Percentiles rank a stretch among this genome's conserved stretches.
These are phyloP conservation scores for Spodoptera litura DNA, from an alignment of 1,140 invertebrate species.

Conservation along the genomic window DNA sequence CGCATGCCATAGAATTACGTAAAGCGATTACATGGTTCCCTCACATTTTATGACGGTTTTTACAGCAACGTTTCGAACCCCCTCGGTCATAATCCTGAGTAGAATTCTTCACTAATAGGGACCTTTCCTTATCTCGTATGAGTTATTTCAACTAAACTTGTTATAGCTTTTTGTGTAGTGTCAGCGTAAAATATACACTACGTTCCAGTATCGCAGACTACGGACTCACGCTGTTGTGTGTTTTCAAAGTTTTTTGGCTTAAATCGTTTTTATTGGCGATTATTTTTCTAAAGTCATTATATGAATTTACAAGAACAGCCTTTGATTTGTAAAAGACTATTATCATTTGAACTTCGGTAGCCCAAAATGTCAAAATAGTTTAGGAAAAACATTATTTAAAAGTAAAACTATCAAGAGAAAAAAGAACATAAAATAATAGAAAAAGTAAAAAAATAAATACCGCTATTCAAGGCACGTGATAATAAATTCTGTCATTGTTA, in stretches of 20 bases:
- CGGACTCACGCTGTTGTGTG: not conserved
- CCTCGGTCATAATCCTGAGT: constrained; percentile 22
- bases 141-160: constrained; percentile 14
- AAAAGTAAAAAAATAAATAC: no score
- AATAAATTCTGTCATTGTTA: no score
- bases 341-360: no score
- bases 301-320: no score
- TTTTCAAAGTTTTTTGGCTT: not conserved
- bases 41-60: constrained; percentile 35
- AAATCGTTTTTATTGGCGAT: not conserved
- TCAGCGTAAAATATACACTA: constrained; percentile 9
- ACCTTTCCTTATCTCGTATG: constrained; percentile 31
- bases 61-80: constrained; percentile 15
- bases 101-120: constrained; percentile 36
- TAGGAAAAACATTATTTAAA: no score
- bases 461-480: no score
- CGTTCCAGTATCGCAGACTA: not conserved
- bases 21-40: constrained; percentile 31
- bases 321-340: no score
- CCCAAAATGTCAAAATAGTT: no score
- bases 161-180: constrained; percentile 10
- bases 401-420: no score
- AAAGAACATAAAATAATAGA: no score
- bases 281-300: no score
- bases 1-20: constrained; percentile 24